Base-by-base conservation (phyloP, 2,888 invertebrate species). In the Drosophila kanekoi region DNA sequence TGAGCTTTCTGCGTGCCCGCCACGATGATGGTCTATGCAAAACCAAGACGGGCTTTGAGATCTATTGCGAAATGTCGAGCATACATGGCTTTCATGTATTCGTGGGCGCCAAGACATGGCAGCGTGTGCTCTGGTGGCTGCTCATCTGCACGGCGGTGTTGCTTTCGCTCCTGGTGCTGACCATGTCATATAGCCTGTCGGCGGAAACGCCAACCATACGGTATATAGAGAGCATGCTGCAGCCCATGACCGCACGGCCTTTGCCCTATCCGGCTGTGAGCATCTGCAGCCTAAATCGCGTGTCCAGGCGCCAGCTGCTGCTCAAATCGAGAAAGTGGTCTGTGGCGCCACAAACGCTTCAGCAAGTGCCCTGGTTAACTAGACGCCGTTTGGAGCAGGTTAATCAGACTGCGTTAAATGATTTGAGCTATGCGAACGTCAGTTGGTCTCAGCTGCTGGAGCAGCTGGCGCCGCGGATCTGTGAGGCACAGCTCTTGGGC, bases 181-280 rank as follows among this genome's bases (percentile, higher is more conserved):
- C 92, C 2, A 93, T 93, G 6, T 94, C 94, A 0, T 94, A 94
- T 91, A 90, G 90, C 4, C 93, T 94, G 93, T 94, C 93, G 63
- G 92, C 93, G 0, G 91, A 93, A 37, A 94, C 94, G 51, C 94
- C 94, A 0, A 94, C 94, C 0, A 92, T 94, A 1, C 94, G 94
- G n/a, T 94, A 94, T 9, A 89, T 91, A 23, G 92, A 93, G 58
- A 92, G 91, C 32, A 93, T 93, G 10, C 92, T 93, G 79, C 89
- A 92, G 65, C 93, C 94, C 0, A 93, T 93, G 14, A 93, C 93
- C 91, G 92, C 92, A 53, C 20, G 23, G 1, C 33, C 58, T 9
- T 92, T 93, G 66, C 91, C 92, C 0, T 94, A 94, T 90, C 94
- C 94, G 0, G 93, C 93, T 0, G 91, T 94, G 0, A 94, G 94